Evolutionary conservation across 2,113 vertebrate species (phyloP).

Genomic region (Megaleporinus macrocephalus): DNA sequence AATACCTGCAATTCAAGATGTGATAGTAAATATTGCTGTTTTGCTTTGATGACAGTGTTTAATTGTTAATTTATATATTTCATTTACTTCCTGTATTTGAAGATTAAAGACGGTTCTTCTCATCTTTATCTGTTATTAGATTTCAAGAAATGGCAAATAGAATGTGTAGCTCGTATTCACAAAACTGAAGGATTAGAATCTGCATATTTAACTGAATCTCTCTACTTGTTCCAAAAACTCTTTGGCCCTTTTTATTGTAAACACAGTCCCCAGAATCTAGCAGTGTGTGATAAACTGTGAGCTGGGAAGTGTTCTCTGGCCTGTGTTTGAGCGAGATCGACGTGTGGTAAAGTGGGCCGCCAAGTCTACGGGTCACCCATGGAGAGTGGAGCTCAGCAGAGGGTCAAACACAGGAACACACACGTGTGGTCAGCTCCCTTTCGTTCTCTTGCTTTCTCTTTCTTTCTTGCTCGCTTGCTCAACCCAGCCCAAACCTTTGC

Average conservation of each 20-base stretch:
- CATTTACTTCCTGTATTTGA: too few species aligned
- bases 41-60: too few species aligned
- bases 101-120: too few species aligned
- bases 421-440: conserved; percentile 53
- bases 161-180: too few species aligned
- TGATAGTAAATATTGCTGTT: too few species aligned
- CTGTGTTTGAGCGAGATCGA: neutral
- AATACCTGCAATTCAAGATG: too few species aligned
- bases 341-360: conserved; percentile 24
- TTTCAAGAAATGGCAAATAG: neutral
- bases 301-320: neutral
- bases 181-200: too few species aligned
- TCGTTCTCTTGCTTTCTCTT: conserved; percentile 39
- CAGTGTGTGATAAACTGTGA: neutral
- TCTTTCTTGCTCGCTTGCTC: conserved; percentile 65
- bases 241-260: neutral
- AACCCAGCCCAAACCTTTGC: conserved; percentile 85
- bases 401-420: conserved; percentile 16
- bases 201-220: too few species aligned
- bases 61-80: too few species aligned
- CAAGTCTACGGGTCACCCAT: conserved; percentile 32
- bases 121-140: neutral
- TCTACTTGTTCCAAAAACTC: neutral
- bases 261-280: neutral
- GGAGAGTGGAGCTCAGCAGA: conserved; percentile 22